These are phyloP conservation scores for Leucophenga maculata DNA, from an alignment of 2,888 invertebrate species.

Conservation along the genomic window DNA sequence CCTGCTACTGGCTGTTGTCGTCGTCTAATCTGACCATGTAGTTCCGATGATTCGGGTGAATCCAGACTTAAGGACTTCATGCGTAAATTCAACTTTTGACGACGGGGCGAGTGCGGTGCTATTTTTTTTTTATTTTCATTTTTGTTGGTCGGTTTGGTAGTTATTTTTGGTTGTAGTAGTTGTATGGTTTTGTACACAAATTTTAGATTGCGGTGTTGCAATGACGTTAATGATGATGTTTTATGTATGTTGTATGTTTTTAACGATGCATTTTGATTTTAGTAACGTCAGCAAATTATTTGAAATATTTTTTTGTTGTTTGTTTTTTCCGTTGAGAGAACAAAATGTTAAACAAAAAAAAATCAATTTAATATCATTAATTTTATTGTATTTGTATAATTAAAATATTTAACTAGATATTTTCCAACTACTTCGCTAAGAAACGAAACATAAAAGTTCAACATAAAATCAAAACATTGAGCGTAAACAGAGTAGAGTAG, in stretches of 20 bases:
- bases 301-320: background rate
- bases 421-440: constrained; percentile 15
- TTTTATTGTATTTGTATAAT: constrained; percentile 7
- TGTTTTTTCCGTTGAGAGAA: constrained; percentile 4
- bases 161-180: constrained; percentile 31
- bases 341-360: constrained; percentile 7
- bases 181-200: background rate
- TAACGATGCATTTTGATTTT: constrained; percentile 3
- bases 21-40: constrained; percentile 81
- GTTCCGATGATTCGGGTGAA: constrained; percentile 92
- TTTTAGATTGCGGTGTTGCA: constrained; percentile 3
- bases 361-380: constrained; percentile 15
- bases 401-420: background rate
- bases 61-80: constrained; percentile 98
- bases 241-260: constrained; percentile 8
- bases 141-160: constrained; percentile 19
- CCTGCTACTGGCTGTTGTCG: constrained; percentile 76
- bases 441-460: constrained; percentile 21
- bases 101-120: constrained; percentile 96
- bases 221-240: constrained; percentile 14
- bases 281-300: constrained; percentile 1
- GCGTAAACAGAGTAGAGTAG: constrained; percentile 19
- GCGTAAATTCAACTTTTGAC: constrained; percentile 95
- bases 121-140: constrained; percentile 60
- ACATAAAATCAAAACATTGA: constrained; percentile 16